Conservation (phyloP, 2,797 vertebrate species). For the Heliangelus exortis region DNA sequence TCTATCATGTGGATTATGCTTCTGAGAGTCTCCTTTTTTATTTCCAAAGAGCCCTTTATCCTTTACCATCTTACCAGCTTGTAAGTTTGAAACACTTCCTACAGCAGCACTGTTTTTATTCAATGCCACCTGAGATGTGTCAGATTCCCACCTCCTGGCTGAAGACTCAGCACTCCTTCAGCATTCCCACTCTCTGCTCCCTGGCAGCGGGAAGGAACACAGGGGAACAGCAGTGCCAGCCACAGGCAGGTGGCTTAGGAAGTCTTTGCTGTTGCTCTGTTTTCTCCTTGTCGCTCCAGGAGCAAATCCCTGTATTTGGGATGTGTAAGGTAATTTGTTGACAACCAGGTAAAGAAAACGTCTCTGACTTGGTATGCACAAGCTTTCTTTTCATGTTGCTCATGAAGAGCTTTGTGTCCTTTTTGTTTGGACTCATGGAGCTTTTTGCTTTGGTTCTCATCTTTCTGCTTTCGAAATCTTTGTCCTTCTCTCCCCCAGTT, state of each 20-base stretch:
- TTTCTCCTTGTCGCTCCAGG: neutral
- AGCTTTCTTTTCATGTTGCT: neutral
- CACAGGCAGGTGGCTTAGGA: neutral
- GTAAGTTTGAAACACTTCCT: neutral
- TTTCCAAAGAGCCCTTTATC: neutral
- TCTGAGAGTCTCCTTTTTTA: neutral
- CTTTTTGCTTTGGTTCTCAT: neutral
- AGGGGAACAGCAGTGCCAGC: neutral
- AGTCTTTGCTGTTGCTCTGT: neutral
- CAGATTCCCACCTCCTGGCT: neutral
- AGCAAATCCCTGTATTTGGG: neutral
- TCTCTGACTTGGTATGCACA: neutral
- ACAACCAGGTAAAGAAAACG: neutral
- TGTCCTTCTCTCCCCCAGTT: neutral
- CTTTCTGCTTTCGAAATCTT: neutral
- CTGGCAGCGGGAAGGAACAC: neutral
- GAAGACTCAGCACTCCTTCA: neutral
- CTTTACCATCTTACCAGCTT: neutral
- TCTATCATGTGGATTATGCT: neutral
- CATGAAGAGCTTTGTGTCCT: neutral
- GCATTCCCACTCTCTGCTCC: neutral
- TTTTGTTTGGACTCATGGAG: neutral
- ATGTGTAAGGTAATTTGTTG: neutral
- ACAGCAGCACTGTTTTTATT: neutral
- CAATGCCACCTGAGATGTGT: neutral